Evolutionary conservation across 2,113 vertebrate genomes (phyloP).

Genomic region (Pygoscelis adeliae): DNA sequence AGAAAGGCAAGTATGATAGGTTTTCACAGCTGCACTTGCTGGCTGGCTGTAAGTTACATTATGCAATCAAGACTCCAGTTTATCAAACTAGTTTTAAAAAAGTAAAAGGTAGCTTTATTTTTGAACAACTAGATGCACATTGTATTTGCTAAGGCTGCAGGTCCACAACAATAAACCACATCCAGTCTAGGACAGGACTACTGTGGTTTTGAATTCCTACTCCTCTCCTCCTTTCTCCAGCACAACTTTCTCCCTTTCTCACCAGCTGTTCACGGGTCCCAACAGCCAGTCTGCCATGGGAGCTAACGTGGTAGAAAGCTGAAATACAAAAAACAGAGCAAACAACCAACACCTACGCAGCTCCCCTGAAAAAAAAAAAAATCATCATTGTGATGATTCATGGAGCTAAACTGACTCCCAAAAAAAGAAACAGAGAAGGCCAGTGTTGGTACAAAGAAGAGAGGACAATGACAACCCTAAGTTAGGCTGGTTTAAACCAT

Average conservation of each 20-base stretch:
- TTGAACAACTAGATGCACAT: not conserved
- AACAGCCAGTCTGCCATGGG: not conserved
- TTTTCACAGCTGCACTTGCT: not conserved
- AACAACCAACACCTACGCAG: not conserved
- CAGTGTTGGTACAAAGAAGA: not conserved
- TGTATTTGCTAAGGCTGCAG: not conserved
- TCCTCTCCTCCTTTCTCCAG: not conserved
- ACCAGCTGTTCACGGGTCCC: not conserved
- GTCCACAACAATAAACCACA: not conserved
- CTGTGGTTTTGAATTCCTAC: not conserved
- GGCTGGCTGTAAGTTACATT: not conserved
- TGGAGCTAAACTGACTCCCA: not conserved
- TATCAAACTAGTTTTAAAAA: not conserved
- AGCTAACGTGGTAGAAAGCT: not conserved
- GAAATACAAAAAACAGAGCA: not conserved
- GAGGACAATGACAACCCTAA: not conserved
- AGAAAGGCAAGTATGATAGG: not conserved
- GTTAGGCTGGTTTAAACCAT: not conserved
- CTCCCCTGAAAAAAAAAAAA: accelerated
- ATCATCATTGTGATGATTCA: not conserved
- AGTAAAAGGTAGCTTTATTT: not conserved
- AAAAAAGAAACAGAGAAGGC: not conserved
- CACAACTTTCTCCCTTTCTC: not conserved
- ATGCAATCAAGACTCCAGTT: not conserved
- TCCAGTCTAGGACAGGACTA: not conserved